Conservation (phyloP, 2,888 invertebrate species). For the Sisyra nigra region DNA sequence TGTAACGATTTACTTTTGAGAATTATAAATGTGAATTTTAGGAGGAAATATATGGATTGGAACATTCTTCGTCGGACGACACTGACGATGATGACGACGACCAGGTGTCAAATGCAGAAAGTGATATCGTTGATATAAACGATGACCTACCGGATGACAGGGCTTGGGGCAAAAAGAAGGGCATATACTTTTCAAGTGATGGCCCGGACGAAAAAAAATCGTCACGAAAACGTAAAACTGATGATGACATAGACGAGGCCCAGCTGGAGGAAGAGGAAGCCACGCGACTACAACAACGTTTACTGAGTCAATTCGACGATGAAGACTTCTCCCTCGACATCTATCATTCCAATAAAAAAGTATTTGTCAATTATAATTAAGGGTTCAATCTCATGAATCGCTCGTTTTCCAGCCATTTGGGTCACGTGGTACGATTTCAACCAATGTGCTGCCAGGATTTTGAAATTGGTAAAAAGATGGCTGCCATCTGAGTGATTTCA, state of each 20-base stretch:
- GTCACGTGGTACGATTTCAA: too few species aligned
- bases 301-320: slow-evolving; percentile 62
- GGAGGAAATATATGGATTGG: slow-evolving; percentile 46
- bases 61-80: slow-evolving; percentile 29
- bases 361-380: background rate
- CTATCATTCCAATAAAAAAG: slow-evolving; percentile 22
- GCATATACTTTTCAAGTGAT: slow-evolving; percentile 70
- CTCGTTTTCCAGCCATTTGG: too few species aligned
- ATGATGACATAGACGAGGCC: slow-evolving; percentile 54
- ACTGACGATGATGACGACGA: slow-evolving; percentile 29
- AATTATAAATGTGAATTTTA: too few species aligned
- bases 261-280: slow-evolving; percentile 75
- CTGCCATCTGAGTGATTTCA: too few species aligned
- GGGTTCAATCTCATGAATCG: too few species aligned
- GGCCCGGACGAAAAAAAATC: slow-evolving; percentile 79
- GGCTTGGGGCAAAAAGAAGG: slow-evolving; percentile 78
- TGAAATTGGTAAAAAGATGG: too few species aligned
- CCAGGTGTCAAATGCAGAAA: slow-evolving; percentile 37
- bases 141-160: slow-evolving; percentile 60
- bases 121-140: slow-evolving; percentile 54
- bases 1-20: too few species aligned
- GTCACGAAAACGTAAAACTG: slow-evolving; percentile 35
- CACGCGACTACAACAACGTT: slow-evolving; percentile 56
- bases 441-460: too few species aligned
- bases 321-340: slow-evolving; percentile 54